These are phyloP conservation scores for Periparus ater DNA, from an alignment of 2,797 vertebrate species.

Conservation along the genomic window DNA sequence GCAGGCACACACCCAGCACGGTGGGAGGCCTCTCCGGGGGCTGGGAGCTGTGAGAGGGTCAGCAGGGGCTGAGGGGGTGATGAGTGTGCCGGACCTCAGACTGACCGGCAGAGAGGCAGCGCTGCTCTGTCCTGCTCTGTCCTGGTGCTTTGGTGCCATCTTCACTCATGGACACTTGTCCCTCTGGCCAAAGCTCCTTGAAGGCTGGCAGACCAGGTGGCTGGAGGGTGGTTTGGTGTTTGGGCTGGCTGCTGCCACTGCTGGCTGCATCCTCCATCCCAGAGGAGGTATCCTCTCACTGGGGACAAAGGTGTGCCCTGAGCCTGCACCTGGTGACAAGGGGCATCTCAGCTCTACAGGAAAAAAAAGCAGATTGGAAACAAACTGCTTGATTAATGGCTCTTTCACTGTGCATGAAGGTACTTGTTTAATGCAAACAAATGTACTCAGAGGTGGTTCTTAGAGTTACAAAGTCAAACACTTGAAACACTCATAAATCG, in stretches of 20 bases:
- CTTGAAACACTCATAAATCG: neutral
- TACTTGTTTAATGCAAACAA: neutral
- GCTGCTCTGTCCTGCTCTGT: neutral
- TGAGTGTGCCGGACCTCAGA: conserved; percentile 29
- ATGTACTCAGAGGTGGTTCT: neutral
- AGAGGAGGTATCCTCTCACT: accelerated
- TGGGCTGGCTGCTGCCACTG: too few relatives aligned
- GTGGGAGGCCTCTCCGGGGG: conserved; percentile 54
- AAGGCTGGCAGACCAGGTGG: neutral
- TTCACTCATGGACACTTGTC: accelerated
- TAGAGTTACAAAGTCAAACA: neutral
- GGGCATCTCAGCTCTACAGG: neutral
- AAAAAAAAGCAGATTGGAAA: neutral
- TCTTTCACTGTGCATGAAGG: neutral
- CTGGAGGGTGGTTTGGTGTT: neutral
- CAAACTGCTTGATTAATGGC: neutral
- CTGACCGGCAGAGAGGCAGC: conserved; percentile 30
- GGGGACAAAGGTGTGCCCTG: neutral
- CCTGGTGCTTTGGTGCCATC: accelerated
- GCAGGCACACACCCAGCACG: neutral
- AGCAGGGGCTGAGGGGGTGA: neutral
- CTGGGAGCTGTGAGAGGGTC: neutral
- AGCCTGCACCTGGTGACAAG: neutral
- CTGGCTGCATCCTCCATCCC: neutral
- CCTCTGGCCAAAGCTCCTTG: neutral